These are phyloP conservation scores for Xylocampa areola DNA, from an alignment of 2,888 invertebrate species.

Conservation along the genomic window DNA sequence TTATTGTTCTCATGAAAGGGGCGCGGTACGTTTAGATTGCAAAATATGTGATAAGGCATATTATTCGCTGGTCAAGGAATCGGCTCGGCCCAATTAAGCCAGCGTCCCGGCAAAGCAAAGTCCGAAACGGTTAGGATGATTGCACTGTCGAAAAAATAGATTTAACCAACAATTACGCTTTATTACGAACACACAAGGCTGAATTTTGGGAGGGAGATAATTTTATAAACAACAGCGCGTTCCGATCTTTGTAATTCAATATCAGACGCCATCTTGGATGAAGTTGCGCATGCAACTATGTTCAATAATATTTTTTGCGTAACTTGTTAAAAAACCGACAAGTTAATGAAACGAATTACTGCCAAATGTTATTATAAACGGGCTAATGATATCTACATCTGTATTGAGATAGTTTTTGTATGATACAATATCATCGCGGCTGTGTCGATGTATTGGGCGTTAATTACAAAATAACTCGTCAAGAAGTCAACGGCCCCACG, in stretches of 20 bases:
- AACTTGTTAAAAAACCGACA: slow-evolving; percentile 58
- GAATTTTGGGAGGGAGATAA: slow-evolving; percentile 38
- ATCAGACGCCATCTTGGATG: slow-evolving; percentile 70
- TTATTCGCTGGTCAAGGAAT: slow-evolving; percentile 71
- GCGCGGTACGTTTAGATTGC: slow-evolving; percentile 24
- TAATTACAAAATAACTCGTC: slow-evolving; percentile 77
- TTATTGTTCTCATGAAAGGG: slow-evolving; percentile 37
- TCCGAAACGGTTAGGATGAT: slow-evolving; percentile 71
- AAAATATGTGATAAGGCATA: slow-evolving; percentile 55
- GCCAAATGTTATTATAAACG: slow-evolving; percentile 63
- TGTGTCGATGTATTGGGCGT: slow-evolving; percentile 69
- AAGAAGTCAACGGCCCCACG: slow-evolving; percentile 72
- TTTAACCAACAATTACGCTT: slow-evolving; percentile 55
- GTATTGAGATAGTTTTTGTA: slow-evolving; percentile 62
- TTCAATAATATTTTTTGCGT: slow-evolving; percentile 59
- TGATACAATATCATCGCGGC: slow-evolving; percentile 61
- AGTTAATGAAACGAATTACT: slow-evolving; percentile 62
- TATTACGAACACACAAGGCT: slow-evolving; percentile 56
- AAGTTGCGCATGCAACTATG: slow-evolving; percentile 60
- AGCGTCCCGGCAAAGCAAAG: slow-evolving; percentile 68
- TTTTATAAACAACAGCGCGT: slow-evolving; percentile 49
- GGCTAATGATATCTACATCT: slow-evolving; percentile 65
- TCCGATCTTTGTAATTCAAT: slow-evolving; percentile 67
- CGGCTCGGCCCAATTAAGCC: slow-evolving; percentile 72
- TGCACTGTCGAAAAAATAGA: slow-evolving; percentile 59